phyloP scores from a whole-genome alignment of 2,113 vertebrate species.

The Cyprinus carpio region DNA sequence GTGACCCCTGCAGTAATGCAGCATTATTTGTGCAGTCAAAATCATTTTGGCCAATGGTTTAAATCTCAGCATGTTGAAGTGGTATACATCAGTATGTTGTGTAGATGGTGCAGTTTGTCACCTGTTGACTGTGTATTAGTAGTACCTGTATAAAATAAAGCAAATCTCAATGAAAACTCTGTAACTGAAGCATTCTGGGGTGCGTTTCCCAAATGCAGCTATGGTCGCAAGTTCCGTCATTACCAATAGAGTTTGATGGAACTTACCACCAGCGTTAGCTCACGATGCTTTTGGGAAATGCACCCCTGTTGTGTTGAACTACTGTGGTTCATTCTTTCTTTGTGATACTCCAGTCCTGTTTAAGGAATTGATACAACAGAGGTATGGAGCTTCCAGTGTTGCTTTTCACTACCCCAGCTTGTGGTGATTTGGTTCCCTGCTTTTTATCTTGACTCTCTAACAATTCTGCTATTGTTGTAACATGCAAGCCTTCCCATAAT shows the following conservation, averaged over 20 bases:
- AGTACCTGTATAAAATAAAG: neutral
- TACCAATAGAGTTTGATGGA: too few relatives aligned
- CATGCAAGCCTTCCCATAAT: neutral
- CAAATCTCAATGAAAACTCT: neutral
- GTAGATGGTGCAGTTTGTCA: neutral
- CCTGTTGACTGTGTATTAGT: too few relatives aligned
- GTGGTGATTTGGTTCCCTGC: conserved; percentile 36
- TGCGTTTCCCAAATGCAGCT: too few relatives aligned
- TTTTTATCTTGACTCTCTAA: conserved; percentile 36
- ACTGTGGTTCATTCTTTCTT: neutral
- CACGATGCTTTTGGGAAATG: too few relatives aligned
- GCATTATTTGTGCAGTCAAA: neutral
- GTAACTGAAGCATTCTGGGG: neutral
- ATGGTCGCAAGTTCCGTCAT: too few relatives aligned
- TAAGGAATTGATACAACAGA: conserved; percentile 42
- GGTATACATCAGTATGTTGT: neutral
- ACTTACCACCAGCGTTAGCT: too few relatives aligned
- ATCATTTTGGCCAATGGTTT: neutral
- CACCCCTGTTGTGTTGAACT: neutral
- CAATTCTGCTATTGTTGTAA: conserved; percentile 40
- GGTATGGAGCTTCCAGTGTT: conserved; percentile 38
- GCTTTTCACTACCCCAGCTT: conserved; percentile 41
- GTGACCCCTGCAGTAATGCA: too few relatives aligned
- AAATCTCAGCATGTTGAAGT: too few relatives aligned
- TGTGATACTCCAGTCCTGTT: neutral